Percentiles rank a stretch among this genome's conserved stretches.
Conservation (phyloP, 2,797 vertebrate genomes). For the Galago senegalensis region DNA sequence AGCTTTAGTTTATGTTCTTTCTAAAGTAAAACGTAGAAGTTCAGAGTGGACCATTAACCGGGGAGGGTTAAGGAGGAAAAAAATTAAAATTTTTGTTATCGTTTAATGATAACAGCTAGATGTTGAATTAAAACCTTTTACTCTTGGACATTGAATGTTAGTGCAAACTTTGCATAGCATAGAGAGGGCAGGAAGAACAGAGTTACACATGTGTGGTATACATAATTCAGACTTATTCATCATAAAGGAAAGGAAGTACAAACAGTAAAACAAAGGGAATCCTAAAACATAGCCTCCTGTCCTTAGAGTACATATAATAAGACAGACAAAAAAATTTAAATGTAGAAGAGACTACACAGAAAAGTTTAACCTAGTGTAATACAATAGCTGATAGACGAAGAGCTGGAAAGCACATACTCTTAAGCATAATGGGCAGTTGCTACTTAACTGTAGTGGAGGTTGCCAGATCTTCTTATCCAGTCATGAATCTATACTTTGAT, state of each 20-base stretch:
- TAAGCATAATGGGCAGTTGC: neutral
- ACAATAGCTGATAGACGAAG: neutral
- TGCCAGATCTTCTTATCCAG: neutral
- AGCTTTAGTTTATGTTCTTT: slow-evolving; percentile 15
- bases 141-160: neutral
- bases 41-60: neutral
- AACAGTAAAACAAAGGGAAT: slow-evolving; percentile 35
- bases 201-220: neutral
- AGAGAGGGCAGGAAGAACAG: neutral
- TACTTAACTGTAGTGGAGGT: neutral
- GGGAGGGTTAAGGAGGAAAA: neutral
- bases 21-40: slow-evolving; percentile 35
- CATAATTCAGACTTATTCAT: slow-evolving; percentile 27
- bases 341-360: neutral
- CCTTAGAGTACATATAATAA: slow-evolving; percentile 37
- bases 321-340: slow-evolving; percentile 33
- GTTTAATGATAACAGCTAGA: slow-evolving; percentile 47
- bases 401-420: neutral
- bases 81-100: slow-evolving; percentile 18
- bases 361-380: neutral
- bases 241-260: neutral
- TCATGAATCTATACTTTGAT: neutral
- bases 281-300: neutral
- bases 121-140: slow-evolving; percentile 51
- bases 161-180: slow-evolving; percentile 23